A percentile compares a stretch with the other conserved stretches of the same genome.
These are phyloP conservation scores for Chrysolina oricalcia DNA, from an alignment of 2,888 invertebrate species.

Conservation along the genomic window DNA sequence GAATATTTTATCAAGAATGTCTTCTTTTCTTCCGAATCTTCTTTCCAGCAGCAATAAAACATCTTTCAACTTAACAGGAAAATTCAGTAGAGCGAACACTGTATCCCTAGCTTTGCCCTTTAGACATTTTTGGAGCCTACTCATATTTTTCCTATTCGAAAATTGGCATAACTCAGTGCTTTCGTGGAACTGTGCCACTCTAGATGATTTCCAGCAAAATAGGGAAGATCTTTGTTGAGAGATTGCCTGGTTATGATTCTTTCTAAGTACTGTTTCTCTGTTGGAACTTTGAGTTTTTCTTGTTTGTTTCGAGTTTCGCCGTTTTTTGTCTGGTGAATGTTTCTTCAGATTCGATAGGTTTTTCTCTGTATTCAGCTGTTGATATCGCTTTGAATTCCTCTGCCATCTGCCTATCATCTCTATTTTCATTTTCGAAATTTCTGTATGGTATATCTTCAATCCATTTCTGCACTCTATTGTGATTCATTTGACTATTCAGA, in stretches of 20 bases:
- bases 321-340: constrained; percentile 8
- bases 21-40: too few species aligned
- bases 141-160: too few species aligned
- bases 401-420: too few species aligned
- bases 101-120: constrained; percentile 4
- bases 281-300: neutral
- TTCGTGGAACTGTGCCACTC: constrained; percentile 6
- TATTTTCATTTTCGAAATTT: too few species aligned
- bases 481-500: too few species aligned
- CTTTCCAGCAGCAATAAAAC: too few species aligned
- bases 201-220: constrained; percentile 2
- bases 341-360: neutral
- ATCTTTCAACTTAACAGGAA: too few species aligned
- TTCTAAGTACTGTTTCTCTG: neutral
- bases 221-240: neutral
- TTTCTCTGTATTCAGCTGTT: constrained; percentile 4
- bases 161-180: too few species aligned
- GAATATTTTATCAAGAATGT: too few species aligned
- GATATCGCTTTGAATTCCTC: too few species aligned
- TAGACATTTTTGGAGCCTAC: constrained; percentile 13
- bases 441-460: too few species aligned
- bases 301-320: neutral
- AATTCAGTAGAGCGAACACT: constrained; percentile 1
- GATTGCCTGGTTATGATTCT: constrained; percentile 16
- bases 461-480: too few species aligned